phyloP scores from a whole-genome alignment of 1,140 invertebrate genomes.

The Chelonus insularis region DNA sequence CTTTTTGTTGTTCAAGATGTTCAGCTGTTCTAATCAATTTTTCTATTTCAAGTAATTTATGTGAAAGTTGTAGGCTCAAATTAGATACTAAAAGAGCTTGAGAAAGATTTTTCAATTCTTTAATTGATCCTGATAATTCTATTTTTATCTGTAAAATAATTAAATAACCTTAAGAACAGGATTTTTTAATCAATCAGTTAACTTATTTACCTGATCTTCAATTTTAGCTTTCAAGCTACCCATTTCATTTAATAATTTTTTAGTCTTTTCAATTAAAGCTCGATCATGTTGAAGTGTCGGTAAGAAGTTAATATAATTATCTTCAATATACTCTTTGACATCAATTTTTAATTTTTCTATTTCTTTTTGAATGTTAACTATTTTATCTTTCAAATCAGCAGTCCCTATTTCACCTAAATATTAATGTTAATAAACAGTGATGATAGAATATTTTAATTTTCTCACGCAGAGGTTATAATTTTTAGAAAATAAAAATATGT shows the following conservation, averaged over 20 bases:
- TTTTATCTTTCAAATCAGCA: conserved; percentile 56
- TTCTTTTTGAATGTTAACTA: conserved; percentile 60
- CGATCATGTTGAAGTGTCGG: conserved; percentile 59
- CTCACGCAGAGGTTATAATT: too few species aligned
- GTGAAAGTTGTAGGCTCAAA: conserved; percentile 59
- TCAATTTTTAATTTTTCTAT: conserved; percentile 63
- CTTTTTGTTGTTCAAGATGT: conserved; percentile 54
- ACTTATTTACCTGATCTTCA: conserved; percentile 56
- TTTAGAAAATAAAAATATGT: neutral
- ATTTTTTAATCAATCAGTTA: too few species aligned
- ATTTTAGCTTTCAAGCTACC: conserved; percentile 59
- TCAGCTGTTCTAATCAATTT: conserved; percentile 59
- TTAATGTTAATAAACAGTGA: neutral
- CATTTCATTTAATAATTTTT: conserved; percentile 58
- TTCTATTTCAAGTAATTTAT: conserved; percentile 60
- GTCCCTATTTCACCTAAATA: conserved; percentile 44
- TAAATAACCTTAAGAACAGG: too few species aligned
- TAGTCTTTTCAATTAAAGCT: conserved; percentile 56
- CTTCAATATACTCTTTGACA: conserved; percentile 60
- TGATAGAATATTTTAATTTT: conserved; percentile 1
- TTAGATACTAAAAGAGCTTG: conserved; percentile 60
- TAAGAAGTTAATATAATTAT: conserved; percentile 62
- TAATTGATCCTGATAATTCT: conserved; percentile 62
- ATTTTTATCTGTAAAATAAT: conserved; percentile 56
- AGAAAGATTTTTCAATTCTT: conserved; percentile 61